Conservation (phyloP, 2,113 vertebrate genomes). For the Mustela lutreola region DNA sequence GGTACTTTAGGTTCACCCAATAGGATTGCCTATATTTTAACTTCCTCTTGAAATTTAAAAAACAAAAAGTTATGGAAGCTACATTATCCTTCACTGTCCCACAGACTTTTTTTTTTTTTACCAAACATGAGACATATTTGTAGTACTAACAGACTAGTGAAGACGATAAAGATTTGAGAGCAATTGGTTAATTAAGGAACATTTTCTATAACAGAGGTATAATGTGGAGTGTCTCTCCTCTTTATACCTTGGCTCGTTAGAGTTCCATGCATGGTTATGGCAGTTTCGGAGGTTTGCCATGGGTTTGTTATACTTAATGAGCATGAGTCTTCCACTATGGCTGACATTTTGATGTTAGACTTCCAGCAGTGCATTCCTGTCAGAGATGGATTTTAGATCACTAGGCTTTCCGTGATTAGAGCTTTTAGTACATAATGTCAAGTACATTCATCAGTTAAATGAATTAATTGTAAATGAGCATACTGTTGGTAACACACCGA, state of each 20-base stretch:
- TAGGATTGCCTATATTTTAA: background rate
- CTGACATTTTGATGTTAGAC: constrained; percentile 86
- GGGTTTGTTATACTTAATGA: constrained; percentile 77
- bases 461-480: constrained; percentile 76
- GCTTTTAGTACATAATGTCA: constrained; percentile 81
- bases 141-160: constrained; percentile 56
- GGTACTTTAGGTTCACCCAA: background rate
- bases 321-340: constrained; percentile 60
- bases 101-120: constrained; percentile 68
- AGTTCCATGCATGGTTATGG: background rate
- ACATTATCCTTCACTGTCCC: background rate
- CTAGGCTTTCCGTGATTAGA: constrained; percentile 79
- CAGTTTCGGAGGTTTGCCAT: constrained; percentile 41
- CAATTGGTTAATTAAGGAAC: constrained; percentile 66
- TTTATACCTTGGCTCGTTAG: background rate
- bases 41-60: constrained; percentile 49
- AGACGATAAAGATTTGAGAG: constrained; percentile 63
- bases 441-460: constrained; percentile 81
- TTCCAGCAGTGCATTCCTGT: constrained; percentile 86
- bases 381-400: constrained; percentile 83
- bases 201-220: constrained; percentile 57
- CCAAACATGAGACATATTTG: constrained; percentile 5
- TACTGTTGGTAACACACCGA: constrained; percentile 54
- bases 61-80: background rate
- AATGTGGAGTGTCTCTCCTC: constrained; percentile 53